Percentiles rank a stretch among this genome's conserved stretches.
phyloP scores from a whole-genome alignment of 2,113 vertebrate genomes.

The Mirza zaza region DNA sequence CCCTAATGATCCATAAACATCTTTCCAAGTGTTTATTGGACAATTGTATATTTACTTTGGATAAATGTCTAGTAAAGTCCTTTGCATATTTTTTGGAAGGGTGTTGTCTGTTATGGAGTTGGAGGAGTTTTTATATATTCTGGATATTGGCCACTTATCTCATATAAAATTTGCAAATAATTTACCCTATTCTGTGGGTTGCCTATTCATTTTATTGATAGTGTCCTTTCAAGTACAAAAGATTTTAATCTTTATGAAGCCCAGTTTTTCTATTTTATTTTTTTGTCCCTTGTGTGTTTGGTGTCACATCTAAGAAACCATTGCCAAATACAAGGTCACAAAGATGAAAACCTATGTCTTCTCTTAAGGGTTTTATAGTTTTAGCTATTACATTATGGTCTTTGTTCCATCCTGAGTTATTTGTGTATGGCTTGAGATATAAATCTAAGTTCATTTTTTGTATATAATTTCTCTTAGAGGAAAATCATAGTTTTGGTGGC shows the following conservation, averaged over 20 bases:
- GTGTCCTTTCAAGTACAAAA: background rate
- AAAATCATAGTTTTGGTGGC: background rate
- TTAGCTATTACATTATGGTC: background rate
- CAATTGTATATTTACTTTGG: background rate
- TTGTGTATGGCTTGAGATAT: background rate
- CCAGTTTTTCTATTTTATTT: background rate
- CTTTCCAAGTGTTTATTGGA: background rate
- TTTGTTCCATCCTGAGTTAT: background rate
- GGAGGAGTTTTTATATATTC: background rate
- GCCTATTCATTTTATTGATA: background rate
- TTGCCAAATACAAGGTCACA: background rate
- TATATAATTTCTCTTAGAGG: background rate
- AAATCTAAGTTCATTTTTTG: background rate
- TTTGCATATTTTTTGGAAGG: background rate
- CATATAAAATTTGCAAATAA: background rate
- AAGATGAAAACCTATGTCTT: background rate
- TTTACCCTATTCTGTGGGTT: background rate
- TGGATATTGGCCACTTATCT: background rate
- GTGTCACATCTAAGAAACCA: background rate
- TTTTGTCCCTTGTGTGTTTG: background rate
- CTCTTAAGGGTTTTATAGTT: background rate
- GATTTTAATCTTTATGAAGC: background rate
- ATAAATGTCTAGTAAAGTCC: background rate
- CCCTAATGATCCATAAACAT: background rate
- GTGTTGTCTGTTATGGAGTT: background rate